Evolutionary conservation across 2,797 vertebrate genomes (phyloP), one percentile per base, ranked within the genome.

Genomic region (Anguilla megastoma): DNA sequence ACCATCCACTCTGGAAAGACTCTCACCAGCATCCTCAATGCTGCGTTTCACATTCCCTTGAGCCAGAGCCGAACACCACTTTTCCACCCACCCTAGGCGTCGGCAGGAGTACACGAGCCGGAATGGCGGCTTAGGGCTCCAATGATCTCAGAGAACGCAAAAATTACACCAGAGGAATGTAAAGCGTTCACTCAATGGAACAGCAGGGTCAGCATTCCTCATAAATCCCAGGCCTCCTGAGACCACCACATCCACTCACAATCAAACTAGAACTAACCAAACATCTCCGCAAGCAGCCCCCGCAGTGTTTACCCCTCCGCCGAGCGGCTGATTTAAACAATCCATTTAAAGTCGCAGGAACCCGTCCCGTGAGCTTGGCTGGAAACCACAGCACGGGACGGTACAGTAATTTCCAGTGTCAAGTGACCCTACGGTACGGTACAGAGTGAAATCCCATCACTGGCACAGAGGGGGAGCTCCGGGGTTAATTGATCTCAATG

Each of bases 131-230:
- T 74, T 7, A 76, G 85, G 58, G 87, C 45, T 90, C 79, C 84
- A 86, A 30, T 86, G 89, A 88, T 90, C 88, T 90, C 36, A 63
- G 74, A 88, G 76, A 87, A 90, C 88, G 85, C 86, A 56, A 63
- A 45, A 89, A 82, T 86, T 88, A 90, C 41, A 50, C 83, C 86
- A 87, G 88, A 76, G 87, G 88, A 91, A 89, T 88, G 71, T 85
- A 85, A 83, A 88, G 63, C 9, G 27, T 52, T 80, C 69, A 66
- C 79, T 86, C 48, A 86, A 86, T 87, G 86, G 36, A 92, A 90
- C 30, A 27, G 83, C 89, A 84, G 50, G 80, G 85, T 90, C 82
- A 90, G 89, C 88, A 58, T 74, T 85, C 56, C 54, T 83, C 84
- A 88, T 63, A 88, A 90, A 89, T 88, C 87, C 50, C 69, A 89